Conservation (phyloP, 1,140 invertebrate genomes). For the Leptinotarsa undecemlineata region DNA sequence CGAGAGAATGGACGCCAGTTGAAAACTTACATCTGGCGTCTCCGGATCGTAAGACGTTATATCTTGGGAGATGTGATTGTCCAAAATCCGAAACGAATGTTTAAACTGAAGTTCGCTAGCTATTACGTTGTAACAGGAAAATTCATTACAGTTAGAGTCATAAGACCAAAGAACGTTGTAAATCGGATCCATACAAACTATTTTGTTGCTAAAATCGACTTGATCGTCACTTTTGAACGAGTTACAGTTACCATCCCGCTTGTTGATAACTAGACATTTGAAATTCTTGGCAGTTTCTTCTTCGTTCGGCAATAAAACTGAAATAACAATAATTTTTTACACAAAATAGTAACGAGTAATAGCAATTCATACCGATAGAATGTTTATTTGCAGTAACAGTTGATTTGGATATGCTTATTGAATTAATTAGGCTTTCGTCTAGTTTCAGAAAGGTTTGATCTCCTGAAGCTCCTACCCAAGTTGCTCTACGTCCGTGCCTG, state of each 20-base stretch:
- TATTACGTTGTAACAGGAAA: conserved; percentile 83
- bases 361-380: conserved; percentile 71
- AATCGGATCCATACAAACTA: conserved; percentile 84
- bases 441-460: conserved; percentile 95
- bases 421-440: conserved; percentile 90
- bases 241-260: conserved; percentile 79
- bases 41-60: conserved; percentile 8
- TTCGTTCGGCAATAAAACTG: conserved; percentile 72
- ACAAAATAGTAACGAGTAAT: neutral
- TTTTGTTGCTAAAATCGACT: conserved; percentile 74
- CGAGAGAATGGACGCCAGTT: conserved; percentile 65
- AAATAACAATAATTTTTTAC: conserved; percentile 36
- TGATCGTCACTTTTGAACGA: conserved; percentile 79
- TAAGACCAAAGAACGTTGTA: conserved; percentile 87
- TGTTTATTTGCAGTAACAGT: conserved; percentile 87
- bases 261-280: conserved; percentile 84
- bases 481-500: conserved; percentile 78
- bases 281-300: conserved; percentile 69
- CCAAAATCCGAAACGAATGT: neutral
- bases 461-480: conserved; percentile 91
- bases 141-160: conserved; percentile 69
- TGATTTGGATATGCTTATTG: conserved; percentile 80
- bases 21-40: conserved; percentile 33
- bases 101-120: conserved; percentile 62
- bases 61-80: neutral